Evolutionary conservation across 2,888 invertebrate genomes (phyloP), one percentile per base, ranked within the genome.

Genomic region (Amphipoea oculea): DNA sequence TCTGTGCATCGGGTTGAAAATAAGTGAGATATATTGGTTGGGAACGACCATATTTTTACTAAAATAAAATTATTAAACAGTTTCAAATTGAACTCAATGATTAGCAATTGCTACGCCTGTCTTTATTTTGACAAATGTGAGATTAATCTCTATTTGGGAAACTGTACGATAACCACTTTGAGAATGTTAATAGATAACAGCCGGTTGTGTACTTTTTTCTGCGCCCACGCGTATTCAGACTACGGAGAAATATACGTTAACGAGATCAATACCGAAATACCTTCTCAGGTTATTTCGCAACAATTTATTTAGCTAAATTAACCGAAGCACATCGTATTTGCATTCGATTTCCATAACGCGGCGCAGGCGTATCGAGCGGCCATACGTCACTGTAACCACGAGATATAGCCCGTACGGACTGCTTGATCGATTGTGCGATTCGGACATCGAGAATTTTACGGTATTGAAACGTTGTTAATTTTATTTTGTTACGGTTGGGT

Each of bases 281-380:
- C 72, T 84, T 93, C 94, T 94, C 92, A 91, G 90, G 91, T 92
- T 92, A 91, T 91, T 88, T 83, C 74, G 92, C 93, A 94, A 94
- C 95, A 93, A 96, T 96, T 95, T 96, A 96, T 96, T 97, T 95
- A 94, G 95, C 95, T 96, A 95, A 96, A 96, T 96, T 96, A 96
- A 96, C 95, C 93, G 94, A 92, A 92, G 93, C 93, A 92, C 93
- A 93, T 92, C 92, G 92, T 94, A 97, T 97, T 97, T 96, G 96
- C 97, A 97, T 97, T 94, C 94, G 92, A 96, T 97, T 96, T 96
- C 96, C 96, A 97, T 97, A 96, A 95, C 94, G 94, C 92, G 89
- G 92, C 84, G 90, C 93, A 88, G 94, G 93, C 94, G 95, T 96
- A 96, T 96, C 96, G 93, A 89, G 88, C 79, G 91, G 90, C 93